Percentiles rank a stretch among this genome's conserved stretches.
These are phyloP conservation scores for Heliconius erato DNA, from an alignment of 2,888 invertebrate species.

Conservation along the genomic window DNA sequence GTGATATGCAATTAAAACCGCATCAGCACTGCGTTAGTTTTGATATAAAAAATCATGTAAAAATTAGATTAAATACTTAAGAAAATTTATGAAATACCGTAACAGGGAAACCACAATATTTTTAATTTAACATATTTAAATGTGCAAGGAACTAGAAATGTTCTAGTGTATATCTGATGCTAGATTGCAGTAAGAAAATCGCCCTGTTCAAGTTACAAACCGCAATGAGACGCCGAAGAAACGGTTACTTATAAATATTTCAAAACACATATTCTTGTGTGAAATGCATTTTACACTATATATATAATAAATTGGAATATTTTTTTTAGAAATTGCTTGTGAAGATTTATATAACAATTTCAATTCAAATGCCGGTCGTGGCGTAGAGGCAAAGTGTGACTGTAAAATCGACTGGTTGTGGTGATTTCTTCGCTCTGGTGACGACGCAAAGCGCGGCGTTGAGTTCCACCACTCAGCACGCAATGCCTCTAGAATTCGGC, in stretches of 20 bases:
- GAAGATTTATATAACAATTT: too few species aligned
- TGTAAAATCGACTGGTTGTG: too few species aligned
- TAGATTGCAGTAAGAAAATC: slow-evolving; percentile 54
- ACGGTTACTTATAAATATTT: slow-evolving; percentile 42
- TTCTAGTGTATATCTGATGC: slow-evolving; percentile 46
- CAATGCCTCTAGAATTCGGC: too few species aligned
- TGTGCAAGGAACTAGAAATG: slow-evolving; percentile 42
- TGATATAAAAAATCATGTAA: background rate
- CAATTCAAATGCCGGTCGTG: too few species aligned
- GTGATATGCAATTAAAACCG: background rate
- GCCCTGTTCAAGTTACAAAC: slow-evolving; percentile 55
- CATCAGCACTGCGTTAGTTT: background rate
- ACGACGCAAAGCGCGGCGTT: too few species aligned
- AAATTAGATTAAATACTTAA: background rate
- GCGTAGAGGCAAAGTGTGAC: too few species aligned
- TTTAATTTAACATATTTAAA: slow-evolving; percentile 35
- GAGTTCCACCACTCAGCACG: too few species aligned
- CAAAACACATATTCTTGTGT: slow-evolving; percentile 30
- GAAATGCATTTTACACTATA: background rate
- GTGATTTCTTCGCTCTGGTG: too few species aligned
- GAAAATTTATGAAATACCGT: background rate
- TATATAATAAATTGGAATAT: background rate
- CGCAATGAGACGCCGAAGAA: slow-evolving; percentile 53
- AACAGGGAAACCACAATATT: slow-evolving; percentile 30
- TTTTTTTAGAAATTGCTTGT: too few species aligned